phyloP scores from a whole-genome alignment of 2,113 vertebrate genomes.

The Callaeas wilsoni region DNA sequence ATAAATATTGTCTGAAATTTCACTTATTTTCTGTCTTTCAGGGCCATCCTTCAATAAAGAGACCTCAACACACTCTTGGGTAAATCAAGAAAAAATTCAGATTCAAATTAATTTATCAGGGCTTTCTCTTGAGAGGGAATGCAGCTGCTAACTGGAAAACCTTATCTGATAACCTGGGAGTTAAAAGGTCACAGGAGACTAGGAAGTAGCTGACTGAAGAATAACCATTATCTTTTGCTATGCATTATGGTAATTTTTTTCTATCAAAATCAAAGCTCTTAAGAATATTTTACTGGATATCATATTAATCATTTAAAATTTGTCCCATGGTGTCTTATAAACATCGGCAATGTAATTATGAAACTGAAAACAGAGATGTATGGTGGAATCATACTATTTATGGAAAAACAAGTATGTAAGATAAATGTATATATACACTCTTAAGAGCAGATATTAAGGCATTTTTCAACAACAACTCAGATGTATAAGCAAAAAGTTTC shows the following conservation, averaged over 20 bases:
- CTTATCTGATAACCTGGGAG: neutral
- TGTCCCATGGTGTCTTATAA: neutral
- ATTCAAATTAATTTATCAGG: constrained; percentile 1
- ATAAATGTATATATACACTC: neutral
- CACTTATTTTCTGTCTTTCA: neutral
- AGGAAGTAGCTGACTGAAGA: neutral
- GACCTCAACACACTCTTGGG: neutral
- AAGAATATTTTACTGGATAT: neutral
- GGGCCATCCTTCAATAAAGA: neutral
- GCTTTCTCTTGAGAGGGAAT: neutral
- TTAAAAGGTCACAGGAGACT: neutral
- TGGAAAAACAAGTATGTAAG: neutral
- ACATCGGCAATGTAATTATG: neutral
- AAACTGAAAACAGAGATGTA: neutral
- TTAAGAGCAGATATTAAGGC: neutral
- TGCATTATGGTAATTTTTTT: neutral
- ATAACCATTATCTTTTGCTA: neutral
- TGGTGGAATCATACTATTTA: neutral
- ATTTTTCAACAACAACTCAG: neutral
- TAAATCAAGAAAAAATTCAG: neutral
- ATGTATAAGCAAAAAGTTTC: neutral
- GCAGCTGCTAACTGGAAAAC: neutral
- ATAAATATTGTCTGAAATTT: neutral
- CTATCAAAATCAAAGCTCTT: neutral
- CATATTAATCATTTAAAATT: neutral